A percentile compares a stretch with the other conserved stretches of the same genome.
These are phyloP conservation scores for Enteromius fasciolatus DNA, from an alignment of 2,797 vertebrate genomes.

Conservation along the genomic window DNA sequence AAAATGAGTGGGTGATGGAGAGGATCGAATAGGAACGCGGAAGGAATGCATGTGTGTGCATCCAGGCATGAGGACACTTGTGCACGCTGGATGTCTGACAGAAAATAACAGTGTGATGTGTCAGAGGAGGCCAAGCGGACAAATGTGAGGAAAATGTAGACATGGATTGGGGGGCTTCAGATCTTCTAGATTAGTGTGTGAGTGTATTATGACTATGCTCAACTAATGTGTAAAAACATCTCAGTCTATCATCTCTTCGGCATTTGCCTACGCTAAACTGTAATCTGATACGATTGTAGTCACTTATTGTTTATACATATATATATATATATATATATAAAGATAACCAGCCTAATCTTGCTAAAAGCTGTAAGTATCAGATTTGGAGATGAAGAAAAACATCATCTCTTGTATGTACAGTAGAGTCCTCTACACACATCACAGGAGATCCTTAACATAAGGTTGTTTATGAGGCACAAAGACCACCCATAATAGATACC, in stretches of 20 bases:
- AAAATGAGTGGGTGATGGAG: background rate
- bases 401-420: background rate
- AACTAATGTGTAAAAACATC: background rate
- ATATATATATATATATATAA: background rate
- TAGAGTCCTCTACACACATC: background rate
- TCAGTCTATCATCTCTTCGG: background rate
- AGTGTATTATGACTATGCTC: background rate
- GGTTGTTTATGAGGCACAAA: background rate
- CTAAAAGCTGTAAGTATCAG: background rate
- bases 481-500: background rate
- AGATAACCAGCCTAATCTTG: background rate
- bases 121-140: constrained; percentile 47
- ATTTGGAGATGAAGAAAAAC: background rate
- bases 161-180: background rate
- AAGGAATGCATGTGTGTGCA: constrained; percentile 1
- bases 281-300: background rate
- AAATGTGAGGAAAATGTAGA: constrained; percentile 31
- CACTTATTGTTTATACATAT: background rate
- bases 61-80: constrained; percentile 23
- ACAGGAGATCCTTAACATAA: background rate
- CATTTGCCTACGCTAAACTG: background rate
- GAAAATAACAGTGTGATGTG: constrained; percentile 59
- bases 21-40: constrained; percentile 1
- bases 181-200: background rate
- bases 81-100: constrained; percentile 24